These are phyloP conservation scores for Bursaphelenchus okinawaensis DNA, from an alignment of 2,888 invertebrate genomes.

Conservation along the genomic window DNA sequence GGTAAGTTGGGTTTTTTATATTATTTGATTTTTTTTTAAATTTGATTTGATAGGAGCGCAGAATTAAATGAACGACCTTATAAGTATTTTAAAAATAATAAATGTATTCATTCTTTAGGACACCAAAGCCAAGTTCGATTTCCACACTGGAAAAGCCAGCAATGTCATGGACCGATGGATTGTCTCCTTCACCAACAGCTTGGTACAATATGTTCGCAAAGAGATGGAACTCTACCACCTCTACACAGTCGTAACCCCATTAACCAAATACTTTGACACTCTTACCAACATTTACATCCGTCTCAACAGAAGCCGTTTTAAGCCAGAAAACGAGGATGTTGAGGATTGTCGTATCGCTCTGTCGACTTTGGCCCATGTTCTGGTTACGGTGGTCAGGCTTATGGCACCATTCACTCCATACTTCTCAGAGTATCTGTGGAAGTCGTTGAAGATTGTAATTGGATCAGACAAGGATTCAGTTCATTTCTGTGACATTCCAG, in stretches of 20 bases:
- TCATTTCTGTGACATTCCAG: conserved; percentile 84
- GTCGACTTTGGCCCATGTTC: conserved; percentile 78
- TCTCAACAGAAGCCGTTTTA: conserved; percentile 87
- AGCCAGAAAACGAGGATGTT: conserved; percentile 67
- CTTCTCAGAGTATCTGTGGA: conserved; percentile 88
- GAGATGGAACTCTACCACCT: conserved; percentile 86
- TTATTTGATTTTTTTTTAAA: background rate
- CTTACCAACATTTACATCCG: conserved; percentile 98
- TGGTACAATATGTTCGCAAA: conserved; percentile 77
- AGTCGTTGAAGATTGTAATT: conserved; percentile 67
- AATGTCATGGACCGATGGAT: conserved; percentile 98
- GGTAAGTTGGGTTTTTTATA: conserved; percentile 58
- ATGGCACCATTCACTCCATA: conserved; percentile 98
- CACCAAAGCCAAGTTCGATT: conserved; percentile 28
- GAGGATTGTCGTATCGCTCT: conserved; percentile 78
- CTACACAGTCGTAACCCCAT: conserved; percentile 86
- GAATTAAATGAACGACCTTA: too few relatives aligned
- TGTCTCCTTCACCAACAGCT: conserved; percentile 85
- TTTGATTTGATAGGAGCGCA: conserved; percentile 1
- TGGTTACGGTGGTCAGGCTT: conserved; percentile 79
- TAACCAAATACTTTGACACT: conserved; percentile 93
- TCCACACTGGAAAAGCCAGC: conserved; percentile 37
- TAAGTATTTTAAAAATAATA: background rate
- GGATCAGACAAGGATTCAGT: conserved; percentile 66
- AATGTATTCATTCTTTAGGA: conserved; percentile 25